Conservation (phyloP, 2,888 invertebrate genomes). For the Caenorhabditis uteleia region DNA sequence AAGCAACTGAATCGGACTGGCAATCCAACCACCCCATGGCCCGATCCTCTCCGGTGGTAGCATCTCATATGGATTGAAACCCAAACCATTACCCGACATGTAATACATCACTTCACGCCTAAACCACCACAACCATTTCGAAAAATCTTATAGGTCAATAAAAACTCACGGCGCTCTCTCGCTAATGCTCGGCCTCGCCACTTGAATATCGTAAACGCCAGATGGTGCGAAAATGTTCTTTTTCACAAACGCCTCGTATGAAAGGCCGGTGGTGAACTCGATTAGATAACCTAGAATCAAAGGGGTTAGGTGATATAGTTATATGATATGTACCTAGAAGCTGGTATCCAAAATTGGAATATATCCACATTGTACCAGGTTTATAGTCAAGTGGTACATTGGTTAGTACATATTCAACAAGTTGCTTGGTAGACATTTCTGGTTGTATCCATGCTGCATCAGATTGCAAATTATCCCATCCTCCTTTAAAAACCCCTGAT, state of each 20-base stretch:
- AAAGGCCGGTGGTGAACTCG: conserved; percentile 57
- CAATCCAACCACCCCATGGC: conserved; percentile 69
- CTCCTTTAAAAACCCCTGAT: conserved; percentile 42
- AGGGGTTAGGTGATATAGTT: too few relatives aligned
- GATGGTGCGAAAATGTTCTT: conserved; percentile 62
- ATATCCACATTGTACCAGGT: conserved; percentile 65
- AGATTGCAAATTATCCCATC: conserved; percentile 65
- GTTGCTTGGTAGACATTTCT: conserved; percentile 50
- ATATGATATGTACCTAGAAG: conserved; percentile 60
- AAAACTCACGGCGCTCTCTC: conserved; percentile 58
- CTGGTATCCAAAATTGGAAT: conserved; percentile 69
- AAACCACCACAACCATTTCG: conserved; percentile 6
- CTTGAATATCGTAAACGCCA: conserved; percentile 65
- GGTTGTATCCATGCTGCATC: conserved; percentile 69
- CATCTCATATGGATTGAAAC: conserved; percentile 69
- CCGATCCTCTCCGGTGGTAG: conserved; percentile 66
- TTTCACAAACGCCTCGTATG: conserved; percentile 66
- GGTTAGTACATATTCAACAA: conserved; percentile 54
- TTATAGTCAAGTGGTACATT: conserved; percentile 53
- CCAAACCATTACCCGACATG: conserved; percentile 64
- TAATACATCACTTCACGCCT: conserved; percentile 68
- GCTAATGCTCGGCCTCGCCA: conserved; percentile 62
- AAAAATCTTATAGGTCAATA: conserved; percentile 5
- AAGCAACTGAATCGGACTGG: conserved; percentile 66
- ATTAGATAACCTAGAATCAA: conserved; percentile 56